phyloP scores from a whole-genome alignment of 2,888 invertebrate genomes.

The Agriopis leucophaearia region DNA sequence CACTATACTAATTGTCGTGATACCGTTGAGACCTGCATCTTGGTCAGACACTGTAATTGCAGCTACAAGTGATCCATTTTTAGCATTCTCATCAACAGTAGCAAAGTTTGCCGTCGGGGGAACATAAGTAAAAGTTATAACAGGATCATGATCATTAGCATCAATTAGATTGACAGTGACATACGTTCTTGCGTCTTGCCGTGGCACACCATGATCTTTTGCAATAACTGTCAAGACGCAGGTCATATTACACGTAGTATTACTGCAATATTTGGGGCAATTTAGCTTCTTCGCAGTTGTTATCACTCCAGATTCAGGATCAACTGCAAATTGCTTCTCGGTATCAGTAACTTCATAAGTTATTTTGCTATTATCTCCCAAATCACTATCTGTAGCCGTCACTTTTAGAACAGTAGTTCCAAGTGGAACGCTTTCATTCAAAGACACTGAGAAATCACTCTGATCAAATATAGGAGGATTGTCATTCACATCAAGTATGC shows the following conservation, averaged over 20 bases:
- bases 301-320: conserved; percentile 96
- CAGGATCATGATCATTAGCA: conserved; percentile 97
- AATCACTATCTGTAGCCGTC: conserved; percentile 97
- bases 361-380: conserved; percentile 96
- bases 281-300: conserved; percentile 92
- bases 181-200: conserved; percentile 96
- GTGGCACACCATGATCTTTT: conserved; percentile 95
- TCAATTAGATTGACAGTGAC: conserved; percentile 97
- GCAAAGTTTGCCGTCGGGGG: conserved; percentile 94
- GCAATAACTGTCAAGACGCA: conserved; percentile 98
- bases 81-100: conserved; percentile 97
- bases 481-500: conserved; percentile 96
- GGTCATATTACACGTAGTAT: conserved; percentile 93
- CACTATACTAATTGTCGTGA: conserved; percentile 93
- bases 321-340: conserved; percentile 95
- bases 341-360: conserved; percentile 95
- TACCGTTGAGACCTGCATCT: conserved; percentile 97
- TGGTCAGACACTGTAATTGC: conserved; percentile 96
- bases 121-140: conserved; percentile 95
- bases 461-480: conserved; percentile 98
- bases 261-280: conserved; percentile 92
- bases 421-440: conserved; percentile 97
- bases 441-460: conserved; percentile 96
- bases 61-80: conserved; percentile 95
- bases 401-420: conserved; percentile 96